A percentile compares a stretch with the other conserved stretches of the same genome.
Conservation (phyloP, 2,113 vertebrate genomes). For the Siphamia tubifer region DNA sequence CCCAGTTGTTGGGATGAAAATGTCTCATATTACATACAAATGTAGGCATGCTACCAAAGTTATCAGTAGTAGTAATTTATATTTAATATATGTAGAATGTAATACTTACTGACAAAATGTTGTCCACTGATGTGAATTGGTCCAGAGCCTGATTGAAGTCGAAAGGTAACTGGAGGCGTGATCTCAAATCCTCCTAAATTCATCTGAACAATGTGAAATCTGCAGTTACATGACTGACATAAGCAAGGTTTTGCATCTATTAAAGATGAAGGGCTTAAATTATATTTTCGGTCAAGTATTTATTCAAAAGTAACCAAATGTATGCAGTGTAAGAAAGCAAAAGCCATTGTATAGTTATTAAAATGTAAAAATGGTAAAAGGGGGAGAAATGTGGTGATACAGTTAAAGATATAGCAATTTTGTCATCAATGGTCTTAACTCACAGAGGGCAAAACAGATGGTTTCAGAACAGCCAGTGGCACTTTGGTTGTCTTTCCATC, state of each 20-base stretch:
- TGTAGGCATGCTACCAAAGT: background rate
- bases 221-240: background rate
- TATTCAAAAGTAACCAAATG: no score
- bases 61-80: background rate
- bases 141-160: conserved; percentile 80
- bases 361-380: no score
- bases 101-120: conserved; percentile 83
- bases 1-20: no score
- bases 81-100: no score
- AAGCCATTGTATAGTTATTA: no score
- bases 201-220: conserved; percentile 58
- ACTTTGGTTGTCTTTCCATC: conserved; percentile 79
- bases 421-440: conserved; percentile 37
- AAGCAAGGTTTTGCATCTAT: background rate
- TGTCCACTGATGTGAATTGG: conserved; percentile 83
- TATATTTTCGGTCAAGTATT: no score
- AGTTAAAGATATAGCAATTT: background rate
- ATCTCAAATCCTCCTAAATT: conserved; percentile 83
- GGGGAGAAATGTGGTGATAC: no score
- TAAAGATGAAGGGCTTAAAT: background rate
- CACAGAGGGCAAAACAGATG: conserved; percentile 81
- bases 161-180: conserved; percentile 81
- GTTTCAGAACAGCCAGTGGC: conserved; percentile 78
- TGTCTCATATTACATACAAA: background rate
- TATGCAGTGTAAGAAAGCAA: no score